Evolutionary conservation across 2,113 vertebrate genomes (phyloP).

Genomic region (Engraulis encrasicolus): DNA sequence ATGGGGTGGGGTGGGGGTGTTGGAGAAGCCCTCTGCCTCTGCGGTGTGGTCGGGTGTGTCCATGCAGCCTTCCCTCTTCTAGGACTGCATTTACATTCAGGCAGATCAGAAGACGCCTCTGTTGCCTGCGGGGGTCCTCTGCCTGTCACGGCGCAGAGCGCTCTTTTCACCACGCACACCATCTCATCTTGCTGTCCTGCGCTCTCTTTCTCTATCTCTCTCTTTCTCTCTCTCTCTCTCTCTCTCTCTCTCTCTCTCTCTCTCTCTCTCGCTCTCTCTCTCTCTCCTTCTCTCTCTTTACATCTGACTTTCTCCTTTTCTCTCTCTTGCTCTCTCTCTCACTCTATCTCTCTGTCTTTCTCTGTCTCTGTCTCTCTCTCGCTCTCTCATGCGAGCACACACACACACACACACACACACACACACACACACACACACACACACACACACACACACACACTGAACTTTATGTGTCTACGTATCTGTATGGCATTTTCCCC

Average conservation of each 20-base stretch:
- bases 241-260: not conserved
- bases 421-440: too few relatives aligned
- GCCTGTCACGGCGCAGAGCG: not conserved
- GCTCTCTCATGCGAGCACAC: too few relatives aligned
- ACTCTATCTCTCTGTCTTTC: not conserved
- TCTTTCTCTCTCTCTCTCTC: not conserved
- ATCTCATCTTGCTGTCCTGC: not conserved
- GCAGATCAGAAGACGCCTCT: not conserved
- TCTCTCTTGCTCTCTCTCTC: not conserved
- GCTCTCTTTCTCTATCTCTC: not conserved
- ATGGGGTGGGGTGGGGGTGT: too few relatives aligned
- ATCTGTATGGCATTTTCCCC: too few relatives aligned
- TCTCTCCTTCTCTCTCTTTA: not conserved
- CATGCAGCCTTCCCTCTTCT: not conserved
- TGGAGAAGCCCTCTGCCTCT: too few relatives aligned
- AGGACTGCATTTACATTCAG: constrained; percentile 1
- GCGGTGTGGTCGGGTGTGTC: too few relatives aligned
- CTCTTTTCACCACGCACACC: not conserved
- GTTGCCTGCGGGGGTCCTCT: not conserved
- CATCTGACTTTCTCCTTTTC: not conserved
- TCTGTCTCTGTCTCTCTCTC: not conserved
- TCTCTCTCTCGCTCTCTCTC: not conserved
- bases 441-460: too few relatives aligned
- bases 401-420: too few relatives aligned
- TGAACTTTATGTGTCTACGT: too few relatives aligned